Conservation (phyloP, 2,797 vertebrate genomes). For the Synanceia verrucosa region DNA sequence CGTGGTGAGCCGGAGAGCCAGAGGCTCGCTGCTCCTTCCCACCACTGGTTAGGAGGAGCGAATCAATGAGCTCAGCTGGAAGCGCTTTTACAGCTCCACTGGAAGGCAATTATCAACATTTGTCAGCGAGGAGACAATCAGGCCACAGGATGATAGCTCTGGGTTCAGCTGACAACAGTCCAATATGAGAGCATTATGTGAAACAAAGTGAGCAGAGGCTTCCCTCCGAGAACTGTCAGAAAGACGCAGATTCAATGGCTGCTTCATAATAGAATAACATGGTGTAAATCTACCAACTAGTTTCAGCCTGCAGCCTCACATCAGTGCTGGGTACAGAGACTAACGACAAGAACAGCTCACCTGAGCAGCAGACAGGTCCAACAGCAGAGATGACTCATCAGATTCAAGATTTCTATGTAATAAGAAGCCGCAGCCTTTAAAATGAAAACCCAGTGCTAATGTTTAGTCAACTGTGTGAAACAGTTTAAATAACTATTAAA, state of each 20-base stretch:
- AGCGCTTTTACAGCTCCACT: conserved; percentile 45
- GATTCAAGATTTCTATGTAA: not conserved
- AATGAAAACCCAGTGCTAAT: not conserved
- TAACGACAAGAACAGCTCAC: conserved; percentile 13
- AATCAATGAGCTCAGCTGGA: conserved; percentile 38
- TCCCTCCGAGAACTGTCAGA: conserved; percentile 5
- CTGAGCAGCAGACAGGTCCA: not conserved
- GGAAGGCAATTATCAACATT: conserved; percentile 54
- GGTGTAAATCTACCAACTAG: conserved; percentile 1
- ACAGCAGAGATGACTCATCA: conserved; percentile 9
- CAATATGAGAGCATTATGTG: conserved; percentile 21
- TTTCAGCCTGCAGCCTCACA: conserved; percentile 15
- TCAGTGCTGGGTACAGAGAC: not conserved
- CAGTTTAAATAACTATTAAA: not conserved
- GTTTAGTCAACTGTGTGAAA: not conserved
- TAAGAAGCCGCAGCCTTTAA: not conserved
- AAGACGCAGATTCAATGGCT: not conserved
- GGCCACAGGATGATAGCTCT: conserved; percentile 10
- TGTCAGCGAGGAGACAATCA: conserved; percentile 35
- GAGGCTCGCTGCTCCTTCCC: conserved; percentile 16
- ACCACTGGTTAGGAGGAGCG: conserved; percentile 17
- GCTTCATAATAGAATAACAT: conserved; percentile 28
- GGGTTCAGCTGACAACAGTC: conserved; percentile 28
- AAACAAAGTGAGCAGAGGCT: conserved; percentile 17
- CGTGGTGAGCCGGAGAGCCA: conserved; percentile 22